Base-by-base conservation (phyloP, 37 sponge, comb jelly and placozoan genomes). In the Trichoplax adhaerens region DNA sequence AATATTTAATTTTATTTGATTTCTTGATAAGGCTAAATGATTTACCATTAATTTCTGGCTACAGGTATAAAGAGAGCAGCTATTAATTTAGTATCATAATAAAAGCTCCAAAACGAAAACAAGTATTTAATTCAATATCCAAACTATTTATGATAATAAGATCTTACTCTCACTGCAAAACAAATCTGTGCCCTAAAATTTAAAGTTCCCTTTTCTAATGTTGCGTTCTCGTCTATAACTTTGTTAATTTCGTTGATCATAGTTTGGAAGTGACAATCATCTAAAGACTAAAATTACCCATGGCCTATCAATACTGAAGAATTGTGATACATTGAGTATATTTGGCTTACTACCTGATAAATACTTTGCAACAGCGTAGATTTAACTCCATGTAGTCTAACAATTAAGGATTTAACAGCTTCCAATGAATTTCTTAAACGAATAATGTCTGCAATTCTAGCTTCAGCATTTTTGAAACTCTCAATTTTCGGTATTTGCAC, bases 121-220 rank as follows among this genome's bases (percentile, higher is more conserved):
- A 60, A 60, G 10, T 12, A 60, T 60, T 10, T 12, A 12, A 60
- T 10, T 12, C 12, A 60, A 12, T 60, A 60, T 60, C 12, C 62
- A 60, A 60, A 60, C 12, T 60, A 12, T 60, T 12, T 12, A 12
- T 12, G 62, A 10, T 60, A 60, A 12, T 12, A 60, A 60, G 12
- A 12, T 8, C 12, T 60, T 10, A 60, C 10, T 60, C 10, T 87
- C 53, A 98, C 83, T 47, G 93, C 93, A 78, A 98, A 98, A 69
- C 99, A 98, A 57, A 89, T 98, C 77, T 98, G 99, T 73, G 99
- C 87, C 48, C 86, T 65, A 86, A 88, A 89, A 80, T 98, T 86
- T 10, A 98, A 80, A 46, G 99, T 74, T 50, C 99, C 94, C 63
- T 89, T 88, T 68, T 92, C 85, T 73, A 85, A 87, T 51, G 81